A percentile compares a stretch with the other conserved stretches of the same genome.
Evolutionary conservation across 2,888 invertebrate species (phyloP).

Genomic region (Heteropelma amictum): DNA sequence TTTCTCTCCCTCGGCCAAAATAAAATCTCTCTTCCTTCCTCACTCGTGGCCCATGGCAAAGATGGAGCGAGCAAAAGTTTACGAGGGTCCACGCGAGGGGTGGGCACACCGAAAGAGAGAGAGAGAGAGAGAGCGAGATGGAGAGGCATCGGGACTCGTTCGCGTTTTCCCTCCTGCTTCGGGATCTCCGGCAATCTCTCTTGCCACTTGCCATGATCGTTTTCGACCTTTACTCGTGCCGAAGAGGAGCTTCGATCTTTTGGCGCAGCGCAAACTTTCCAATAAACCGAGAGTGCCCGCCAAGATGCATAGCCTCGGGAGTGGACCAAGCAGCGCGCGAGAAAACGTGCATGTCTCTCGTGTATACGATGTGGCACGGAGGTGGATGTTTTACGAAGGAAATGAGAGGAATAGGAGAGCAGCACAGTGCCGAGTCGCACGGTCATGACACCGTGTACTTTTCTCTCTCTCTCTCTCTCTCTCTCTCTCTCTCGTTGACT

Average conservation of each 20-base stretch:
- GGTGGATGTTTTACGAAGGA: conserved; percentile 19
- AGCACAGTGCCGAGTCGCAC: conserved; percentile 48
- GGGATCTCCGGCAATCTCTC: conserved; percentile 35
- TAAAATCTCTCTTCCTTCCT: conserved; percentile 25
- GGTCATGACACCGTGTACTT: conserved; percentile 47
- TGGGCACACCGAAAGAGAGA: conserved; percentile 59
- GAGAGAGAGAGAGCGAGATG: conserved; percentile 25
- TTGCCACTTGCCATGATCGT: conserved; percentile 48
- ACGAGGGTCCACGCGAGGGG: conserved; percentile 73
- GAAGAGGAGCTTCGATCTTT: conserved; percentile 35
- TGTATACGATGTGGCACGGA: conserved; percentile 9
- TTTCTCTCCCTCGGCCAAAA: conserved; percentile 10
- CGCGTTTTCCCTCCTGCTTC: conserved; percentile 21
- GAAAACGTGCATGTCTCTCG: not conserved
- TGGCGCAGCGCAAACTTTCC: conserved; percentile 40
- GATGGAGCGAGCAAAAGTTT: conserved; percentile 67
- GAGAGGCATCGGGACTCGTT: conserved; percentile 20
- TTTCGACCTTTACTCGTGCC: conserved; percentile 47
- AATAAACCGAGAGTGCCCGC: conserved; percentile 13
- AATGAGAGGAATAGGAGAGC: conserved; percentile 19
- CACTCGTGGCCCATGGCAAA: conserved; percentile 38
- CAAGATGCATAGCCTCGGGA: conserved; percentile 28
- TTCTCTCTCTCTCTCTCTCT: conserved; percentile 31
- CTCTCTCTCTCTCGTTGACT: not conserved
- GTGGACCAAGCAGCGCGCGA: not conserved